Percentiles rank a stretch among this genome's conserved stretches.
phyloP scores from a whole-genome alignment of 2,888 invertebrate species.

The Branchellion lobata region DNA sequence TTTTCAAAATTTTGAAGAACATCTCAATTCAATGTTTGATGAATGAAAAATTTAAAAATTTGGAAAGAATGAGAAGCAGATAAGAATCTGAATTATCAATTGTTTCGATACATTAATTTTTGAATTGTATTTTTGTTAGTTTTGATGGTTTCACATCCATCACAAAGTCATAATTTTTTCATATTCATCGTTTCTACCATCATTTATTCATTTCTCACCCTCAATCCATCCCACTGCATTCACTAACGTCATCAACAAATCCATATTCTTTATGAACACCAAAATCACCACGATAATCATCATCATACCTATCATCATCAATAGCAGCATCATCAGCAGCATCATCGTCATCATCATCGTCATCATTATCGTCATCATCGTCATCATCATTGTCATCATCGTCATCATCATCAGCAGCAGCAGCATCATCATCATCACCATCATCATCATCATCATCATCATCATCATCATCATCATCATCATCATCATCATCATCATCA shows the following conservation, averaged over 20 bases:
- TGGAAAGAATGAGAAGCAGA: not conserved
- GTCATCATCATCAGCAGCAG: not conserved
- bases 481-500: not conserved
- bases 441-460: too few relatives aligned
- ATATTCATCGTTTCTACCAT: too few relatives aligned
- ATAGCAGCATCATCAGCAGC: slow-evolving; percentile 12
- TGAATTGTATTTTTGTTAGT: not conserved
- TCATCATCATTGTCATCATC: slow-evolving; percentile 34
- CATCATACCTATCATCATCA: not conserved
- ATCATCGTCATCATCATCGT: not conserved
- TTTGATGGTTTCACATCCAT: too few relatives aligned
- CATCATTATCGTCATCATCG: slow-evolving; percentile 25
- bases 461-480: too few relatives aligned
- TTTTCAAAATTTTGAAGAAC: too few relatives aligned
- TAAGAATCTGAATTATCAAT: slow-evolving; percentile 1
- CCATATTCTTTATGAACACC: not conserved
- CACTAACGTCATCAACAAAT: too few relatives aligned
- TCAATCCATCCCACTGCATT: too few relatives aligned
- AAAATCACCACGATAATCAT: not conserved
- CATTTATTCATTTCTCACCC: too few relatives aligned
- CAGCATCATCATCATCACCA: slow-evolving; percentile 24
- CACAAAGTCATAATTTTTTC: too few relatives aligned
- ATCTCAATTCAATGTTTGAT: too few relatives aligned
- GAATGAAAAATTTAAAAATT: too few relatives aligned
- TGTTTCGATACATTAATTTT: not conserved